Evolutionary conservation across 2,113 vertebrate species (phyloP).

Genomic region (Scopus umbretta): DNA sequence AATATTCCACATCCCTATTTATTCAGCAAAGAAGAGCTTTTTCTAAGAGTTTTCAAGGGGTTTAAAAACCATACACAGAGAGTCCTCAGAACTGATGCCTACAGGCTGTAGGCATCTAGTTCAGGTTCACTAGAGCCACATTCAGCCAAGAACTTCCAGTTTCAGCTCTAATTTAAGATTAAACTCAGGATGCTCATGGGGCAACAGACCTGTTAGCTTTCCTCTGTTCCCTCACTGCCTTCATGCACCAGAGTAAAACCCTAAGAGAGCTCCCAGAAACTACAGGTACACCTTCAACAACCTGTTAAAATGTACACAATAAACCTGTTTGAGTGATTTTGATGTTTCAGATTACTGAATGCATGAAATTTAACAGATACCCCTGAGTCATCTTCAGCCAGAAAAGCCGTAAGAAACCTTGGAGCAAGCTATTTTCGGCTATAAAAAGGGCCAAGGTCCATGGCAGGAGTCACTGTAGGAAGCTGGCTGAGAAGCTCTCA

Average conservation of each 20-base stretch:
- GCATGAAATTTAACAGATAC: background rate
- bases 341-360: background rate
- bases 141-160: background rate
- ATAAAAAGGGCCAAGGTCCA: background rate
- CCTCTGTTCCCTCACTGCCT: background rate
- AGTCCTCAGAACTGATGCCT: background rate
- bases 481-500: background rate
- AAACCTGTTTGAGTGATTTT: background rate
- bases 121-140: background rate
- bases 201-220: background rate
- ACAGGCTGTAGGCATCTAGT: background rate
- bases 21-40: background rate
- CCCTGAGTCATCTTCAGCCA: background rate
- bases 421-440: background rate
- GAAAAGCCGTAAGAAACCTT: background rate
- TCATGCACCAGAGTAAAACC: background rate
- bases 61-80: background rate
- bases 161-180: background rate
- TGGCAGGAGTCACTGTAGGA: background rate
- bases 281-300: background rate
- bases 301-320: background rate
- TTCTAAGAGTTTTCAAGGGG: background rate
- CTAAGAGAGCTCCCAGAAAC: background rate
- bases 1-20: slow-evolving; percentile 22
- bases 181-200: background rate